Conservation (phyloP, 1,140 invertebrate genomes). For the Trachelipus rathkii region DNA sequence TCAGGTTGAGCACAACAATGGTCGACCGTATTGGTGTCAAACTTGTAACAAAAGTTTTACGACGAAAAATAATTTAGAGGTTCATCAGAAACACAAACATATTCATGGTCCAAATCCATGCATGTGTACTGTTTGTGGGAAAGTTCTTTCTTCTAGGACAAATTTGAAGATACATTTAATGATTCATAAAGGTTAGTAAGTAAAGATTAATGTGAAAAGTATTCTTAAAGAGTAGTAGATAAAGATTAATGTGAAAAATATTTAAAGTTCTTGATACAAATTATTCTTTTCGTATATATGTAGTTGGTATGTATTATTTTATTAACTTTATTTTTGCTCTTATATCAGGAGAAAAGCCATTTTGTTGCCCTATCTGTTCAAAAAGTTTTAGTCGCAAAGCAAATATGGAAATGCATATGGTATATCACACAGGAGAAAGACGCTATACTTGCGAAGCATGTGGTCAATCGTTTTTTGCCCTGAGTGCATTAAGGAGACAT, state of each 20-base stretch:
- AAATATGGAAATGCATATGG: conserved; percentile 45
- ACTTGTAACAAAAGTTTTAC: neutral
- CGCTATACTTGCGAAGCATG: conserved; percentile 48
- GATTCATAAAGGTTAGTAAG: neutral
- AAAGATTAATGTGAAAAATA: too few species aligned
- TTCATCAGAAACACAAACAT: neutral
- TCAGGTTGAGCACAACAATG: neutral
- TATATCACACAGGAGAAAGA: conserved; percentile 48
- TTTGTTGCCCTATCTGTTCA: conserved; percentile 41
- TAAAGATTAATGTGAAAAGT: neutral
- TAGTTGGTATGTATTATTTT: too few species aligned
- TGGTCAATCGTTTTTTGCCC: conserved; percentile 54
- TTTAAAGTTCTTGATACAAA: too few species aligned
- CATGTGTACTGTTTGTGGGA: neutral
- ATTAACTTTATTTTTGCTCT: too few species aligned
- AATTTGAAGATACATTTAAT: conserved; percentile 3
- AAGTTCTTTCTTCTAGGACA: neutral
- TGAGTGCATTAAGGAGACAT: conserved; percentile 55
- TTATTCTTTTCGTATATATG: too few species aligned
- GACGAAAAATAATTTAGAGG: neutral
- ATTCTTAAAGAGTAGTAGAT: too few species aligned
- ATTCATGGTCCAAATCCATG: neutral
- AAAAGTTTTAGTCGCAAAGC: conserved; percentile 44
- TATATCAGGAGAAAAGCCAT: conserved; percentile 45
- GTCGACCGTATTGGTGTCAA: neutral